Evolutionary conservation across 2,888 invertebrate species (phyloP), one percentile per base, ranked within the genome.

Genomic region (Amphipoea oculea): DNA sequence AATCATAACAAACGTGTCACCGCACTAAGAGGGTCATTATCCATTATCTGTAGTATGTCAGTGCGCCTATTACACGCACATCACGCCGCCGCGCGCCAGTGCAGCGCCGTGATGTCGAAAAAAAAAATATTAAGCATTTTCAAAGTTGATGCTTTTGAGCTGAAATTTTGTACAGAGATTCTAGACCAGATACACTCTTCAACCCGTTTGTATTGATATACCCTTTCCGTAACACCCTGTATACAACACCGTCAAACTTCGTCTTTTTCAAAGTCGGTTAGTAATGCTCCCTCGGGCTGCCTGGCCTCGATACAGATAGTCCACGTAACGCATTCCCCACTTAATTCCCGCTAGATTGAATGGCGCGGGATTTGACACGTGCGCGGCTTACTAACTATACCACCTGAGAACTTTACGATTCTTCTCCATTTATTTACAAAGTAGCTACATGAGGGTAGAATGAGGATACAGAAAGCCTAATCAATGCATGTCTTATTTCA

Each of bases 311-410:
- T 91, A 91, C 91, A 93, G 93, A 91, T 92, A 91, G 90, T 93
- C 89, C 93, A 93, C 93, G 94, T 94, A 93, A 89, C 86, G 82
- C 88, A 91, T 89, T 87, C 91, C 79, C 86, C 86, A 90, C 92
- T 93, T 93, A 93, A 93, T 93, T 92, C 92, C 91, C 90, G 74
- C 84, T 89, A 91, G 93, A 94, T 94, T 93, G 93, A 93, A 93
- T 92, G 90, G 92, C 91, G 91, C 84, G 90, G 91, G 92, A 93
- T 92, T 92, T 91, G 91, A 91, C 89, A 89, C 94, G 94, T 93
- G 94, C 80, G 73, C 29, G 23, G 91, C 81, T 68, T 93, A 85
- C 86, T 73, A 78, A 89, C 86, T 73, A 54, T 60, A 68, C 79
- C 71, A 89, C 89, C 88, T 89, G 88, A 75, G 60, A 73, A 75